Base-by-base conservation (phyloP, 2,113 vertebrate species). In the Anseranas semipalmata region DNA sequence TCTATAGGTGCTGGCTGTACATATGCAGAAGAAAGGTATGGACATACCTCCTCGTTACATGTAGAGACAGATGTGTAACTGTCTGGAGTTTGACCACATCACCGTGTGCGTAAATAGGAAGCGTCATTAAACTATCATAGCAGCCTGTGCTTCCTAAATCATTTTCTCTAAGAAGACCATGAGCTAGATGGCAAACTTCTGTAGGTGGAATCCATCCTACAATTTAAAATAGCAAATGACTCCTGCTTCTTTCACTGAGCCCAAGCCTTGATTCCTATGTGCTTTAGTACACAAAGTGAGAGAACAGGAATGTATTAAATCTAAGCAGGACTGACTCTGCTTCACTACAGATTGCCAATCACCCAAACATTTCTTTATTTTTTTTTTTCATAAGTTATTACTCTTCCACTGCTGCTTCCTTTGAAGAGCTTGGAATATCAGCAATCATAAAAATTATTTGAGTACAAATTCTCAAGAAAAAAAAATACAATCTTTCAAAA, bases 191-290 rank as follows among this genome's bases (percentile, higher is more conserved):
- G 21, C 14, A 85, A 35, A 32, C n/a, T 43, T 89, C 48, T 48
- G 16, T 50, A 60, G 53, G 27, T 28, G 24, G 24, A 87, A 91
- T 66, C 33, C 20, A 22, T 9, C 22, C 60, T 41, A 53, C 0
- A 0, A 10, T 50, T 58, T 71, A 50, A 17, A 56, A 7, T 4
- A 33, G 45, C 0, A 0, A 81, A 50, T 21, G 6, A 9, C 2
- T 45, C 5, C 59, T 67, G 17, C 35, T 56, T 46, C 33, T 37
- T 73, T 65, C 15, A 43, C 7, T 13, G 43, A 37, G n/a, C 9
- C n/a, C 43, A 15, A 70, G 21, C 27, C 43, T 15, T 60, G 33
- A 39, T 7, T 16, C 10, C 11, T 48, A 1, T 12, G 4, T n/a
- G 15, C 16, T 45, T 89, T 32, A 56, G 39, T 41, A 10, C n/a